Evolutionary conservation across 2,888 invertebrate genomes (phyloP).

Genomic region (Nymphalis c-album): DNA sequence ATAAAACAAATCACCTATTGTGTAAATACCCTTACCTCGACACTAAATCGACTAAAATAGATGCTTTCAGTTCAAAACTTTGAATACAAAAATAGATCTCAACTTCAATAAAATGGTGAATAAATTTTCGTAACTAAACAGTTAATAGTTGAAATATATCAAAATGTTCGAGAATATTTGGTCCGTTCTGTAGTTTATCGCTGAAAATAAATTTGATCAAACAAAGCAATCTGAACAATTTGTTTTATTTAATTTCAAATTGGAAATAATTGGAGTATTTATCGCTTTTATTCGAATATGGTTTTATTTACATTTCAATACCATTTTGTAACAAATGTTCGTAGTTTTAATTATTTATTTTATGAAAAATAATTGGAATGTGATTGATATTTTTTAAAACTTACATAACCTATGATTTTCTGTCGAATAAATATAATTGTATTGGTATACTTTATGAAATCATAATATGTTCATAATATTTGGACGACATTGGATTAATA

Average conservation of each 20-base stretch:
- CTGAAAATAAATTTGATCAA: conserved; percentile 9
- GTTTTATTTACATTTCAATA: not conserved
- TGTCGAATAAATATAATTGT: too few species aligned
- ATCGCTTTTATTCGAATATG: conserved; percentile 8
- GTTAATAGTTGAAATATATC: conserved; percentile 13
- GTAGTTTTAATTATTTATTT: not conserved
- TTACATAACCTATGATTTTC: too few species aligned
- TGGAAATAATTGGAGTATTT: conserved; percentile 14
- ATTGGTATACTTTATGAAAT: too few species aligned
- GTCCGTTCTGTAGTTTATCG: conserved; percentile 3
- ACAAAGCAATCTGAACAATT: conserved; percentile 12
- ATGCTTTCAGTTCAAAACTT: conserved; percentile 9
- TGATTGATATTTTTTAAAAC: not conserved
- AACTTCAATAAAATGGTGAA: conserved; percentile 3
- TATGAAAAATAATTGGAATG: not conserved
- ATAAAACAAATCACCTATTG: not conserved
- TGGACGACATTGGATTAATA: too few species aligned
- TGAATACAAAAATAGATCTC: conserved; percentile 11
- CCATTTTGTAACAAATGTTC: not conserved
- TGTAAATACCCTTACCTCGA: not conserved
- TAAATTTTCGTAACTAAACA: conserved; percentile 9
- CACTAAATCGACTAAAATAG: conserved; percentile 4
- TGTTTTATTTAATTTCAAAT: conserved; percentile 20
- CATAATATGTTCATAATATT: too few species aligned
- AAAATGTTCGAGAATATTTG: conserved; percentile 10